Base-by-base conservation (phyloP, 64 coral and sea anemone genomes). In the Pocillopora damicornis region DNA sequence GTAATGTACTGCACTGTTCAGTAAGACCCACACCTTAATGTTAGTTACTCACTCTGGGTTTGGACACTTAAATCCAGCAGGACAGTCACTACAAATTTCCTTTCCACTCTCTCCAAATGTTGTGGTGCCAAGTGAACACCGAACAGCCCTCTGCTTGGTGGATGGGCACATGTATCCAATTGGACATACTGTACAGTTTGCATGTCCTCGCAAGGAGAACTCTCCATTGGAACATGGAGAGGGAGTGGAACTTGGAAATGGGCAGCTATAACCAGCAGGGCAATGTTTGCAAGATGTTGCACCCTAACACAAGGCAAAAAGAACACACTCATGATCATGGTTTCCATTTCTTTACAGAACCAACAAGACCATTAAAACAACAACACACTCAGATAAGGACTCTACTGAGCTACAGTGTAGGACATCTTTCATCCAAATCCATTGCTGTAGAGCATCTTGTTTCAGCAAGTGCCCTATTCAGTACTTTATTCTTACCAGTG, bases 261-360 rank as follows among this genome's bases (percentile, higher is more conserved):
- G 93, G 58, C 97, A 99, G 56, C 97, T 99, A 59, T 79, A 88
- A 10, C 97, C 97, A 64, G 97, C 83, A 84, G 93, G 97, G 74
- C 97, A 99, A 56, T 94, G 83, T 64, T 59, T 86, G 85, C 97
- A 99, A 11, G 66, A 93, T 37, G 90, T 88, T 2, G 97, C 93
- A 81, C 88, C 93, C 97, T 99, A 51, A 30, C 30, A 30, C 30
- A 30, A 30, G 30, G 30, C 30, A 30, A 30, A 30, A 30, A 30
- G 30, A 30, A 30, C 30, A 30, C 30, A 30, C 30, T 30, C 30
- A 30, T 30, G 30, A 30, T 30, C 30, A 30, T 37, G 8, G 0
- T 58, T 95, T 59, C 61, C 23, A 10, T 51, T 80, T 80, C 5
- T 51, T 51, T 51, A 51, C 42, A 51, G 42, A 51, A 7, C 7